A percentile compares a stretch with the other conserved stretches of the same genome.
Conservation (phyloP, 1,140 invertebrate genomes). For the Heterodera carotae region DNA sequence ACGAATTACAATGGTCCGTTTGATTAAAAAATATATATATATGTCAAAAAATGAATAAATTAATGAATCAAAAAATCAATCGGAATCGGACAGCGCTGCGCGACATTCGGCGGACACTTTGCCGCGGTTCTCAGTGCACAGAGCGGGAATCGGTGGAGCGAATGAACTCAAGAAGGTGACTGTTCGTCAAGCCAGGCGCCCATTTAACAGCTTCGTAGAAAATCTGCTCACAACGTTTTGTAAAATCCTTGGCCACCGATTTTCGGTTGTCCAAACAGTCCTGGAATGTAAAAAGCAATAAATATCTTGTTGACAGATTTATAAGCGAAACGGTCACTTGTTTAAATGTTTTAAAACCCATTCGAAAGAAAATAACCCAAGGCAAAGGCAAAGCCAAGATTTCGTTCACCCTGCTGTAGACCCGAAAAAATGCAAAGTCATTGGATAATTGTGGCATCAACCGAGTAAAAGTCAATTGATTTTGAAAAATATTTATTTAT, state of each 20-base stretch:
- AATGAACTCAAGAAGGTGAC: constrained; percentile 79
- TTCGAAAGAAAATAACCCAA: constrained; percentile 72
- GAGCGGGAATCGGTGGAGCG: constrained; percentile 57
- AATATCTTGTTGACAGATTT: constrained; percentile 2
- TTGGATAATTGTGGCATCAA: too few relatives aligned
- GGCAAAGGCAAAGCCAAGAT: constrained; percentile 89
- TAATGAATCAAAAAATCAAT: too few relatives aligned
- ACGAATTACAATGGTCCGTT: too few relatives aligned
- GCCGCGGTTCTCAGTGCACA: too few relatives aligned
- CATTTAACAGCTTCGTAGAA: constrained; percentile 96
- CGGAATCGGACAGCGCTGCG: constrained; percentile 44
- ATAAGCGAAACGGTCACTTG: constrained; percentile 47
- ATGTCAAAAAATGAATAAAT: constrained; percentile 1
- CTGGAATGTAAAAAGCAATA: too few relatives aligned
- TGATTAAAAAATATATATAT: too few relatives aligned
- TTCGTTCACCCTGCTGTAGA: too few relatives aligned
- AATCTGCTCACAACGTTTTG: constrained; percentile 85
- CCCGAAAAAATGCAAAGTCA: too few relatives aligned
- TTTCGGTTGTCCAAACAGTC: too few relatives aligned
- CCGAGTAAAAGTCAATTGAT: too few relatives aligned
- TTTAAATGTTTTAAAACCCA: background rate
- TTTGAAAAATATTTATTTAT: too few relatives aligned
- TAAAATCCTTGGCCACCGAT: too few relatives aligned
- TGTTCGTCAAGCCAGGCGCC: constrained; percentile 89
- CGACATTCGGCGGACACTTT: constrained; percentile 55